These are phyloP conservation scores for Patagioenas fasciata DNA, from an alignment of 2,113 vertebrate species.

Conservation along the genomic window DNA sequence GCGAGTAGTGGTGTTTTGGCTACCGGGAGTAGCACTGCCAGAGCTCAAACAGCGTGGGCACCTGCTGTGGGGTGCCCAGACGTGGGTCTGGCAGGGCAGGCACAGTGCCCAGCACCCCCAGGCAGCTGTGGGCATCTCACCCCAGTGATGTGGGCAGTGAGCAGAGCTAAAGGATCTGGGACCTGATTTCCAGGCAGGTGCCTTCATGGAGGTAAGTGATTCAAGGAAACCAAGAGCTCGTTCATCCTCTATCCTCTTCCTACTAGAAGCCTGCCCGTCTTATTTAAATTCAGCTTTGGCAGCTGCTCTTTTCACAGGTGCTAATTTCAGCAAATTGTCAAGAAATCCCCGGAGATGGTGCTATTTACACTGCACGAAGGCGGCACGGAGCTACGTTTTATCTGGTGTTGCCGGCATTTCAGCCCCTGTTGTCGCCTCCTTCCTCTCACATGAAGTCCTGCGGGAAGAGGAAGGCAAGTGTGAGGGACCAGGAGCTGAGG, in stretches of 20 bases:
- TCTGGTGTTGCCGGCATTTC: background rate
- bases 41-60: rapidly evolving
- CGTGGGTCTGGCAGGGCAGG: background rate
- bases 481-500: background rate
- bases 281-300: constrained; percentile 28
- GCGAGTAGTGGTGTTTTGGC: background rate
- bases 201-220: background rate
- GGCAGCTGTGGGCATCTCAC: background rate
- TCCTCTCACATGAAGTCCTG: constrained; percentile 20
- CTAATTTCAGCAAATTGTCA: constrained; percentile 41
- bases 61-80: background rate
- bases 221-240: background rate
- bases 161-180: background rate
- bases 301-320: constrained; percentile 47
- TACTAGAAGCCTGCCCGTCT: background rate
- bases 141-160: background rate
- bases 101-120: background rate
- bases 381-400: background rate
- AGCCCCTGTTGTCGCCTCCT: background rate
- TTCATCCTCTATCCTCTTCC: background rate
- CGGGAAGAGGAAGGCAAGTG: background rate
- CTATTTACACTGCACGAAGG: background rate
- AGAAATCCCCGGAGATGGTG: background rate
- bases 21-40: background rate
- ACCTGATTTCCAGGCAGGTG: background rate